These are phyloP conservation scores for Lepidochrysops patricia DNA, from an alignment of 2,888 invertebrate genomes.

Conservation along the genomic window DNA sequence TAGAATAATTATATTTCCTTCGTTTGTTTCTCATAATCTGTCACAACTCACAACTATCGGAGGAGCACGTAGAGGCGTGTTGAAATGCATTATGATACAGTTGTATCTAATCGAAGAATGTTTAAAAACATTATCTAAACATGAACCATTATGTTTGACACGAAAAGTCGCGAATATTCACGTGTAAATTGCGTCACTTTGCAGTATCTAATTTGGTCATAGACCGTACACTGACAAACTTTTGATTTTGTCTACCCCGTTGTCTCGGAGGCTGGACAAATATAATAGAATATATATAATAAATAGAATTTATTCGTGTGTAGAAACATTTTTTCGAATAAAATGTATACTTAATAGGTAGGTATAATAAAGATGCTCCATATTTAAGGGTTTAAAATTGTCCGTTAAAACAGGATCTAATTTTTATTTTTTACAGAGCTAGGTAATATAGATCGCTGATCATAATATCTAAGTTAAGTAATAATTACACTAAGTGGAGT, in stretches of 20 bases:
- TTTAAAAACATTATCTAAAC: background rate
- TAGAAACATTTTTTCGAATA: too few relatives aligned
- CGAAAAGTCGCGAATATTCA: background rate
- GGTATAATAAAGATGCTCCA: too few relatives aligned
- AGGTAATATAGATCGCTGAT: background rate
- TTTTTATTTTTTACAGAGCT: background rate
- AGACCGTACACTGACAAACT: too few relatives aligned
- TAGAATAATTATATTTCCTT: too few relatives aligned
- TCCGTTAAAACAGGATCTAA: too few relatives aligned
- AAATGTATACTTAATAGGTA: too few relatives aligned
- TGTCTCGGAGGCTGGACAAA: too few relatives aligned
- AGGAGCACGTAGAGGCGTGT: conserved; percentile 3
- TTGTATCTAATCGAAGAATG: background rate
- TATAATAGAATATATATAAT: too few relatives aligned
- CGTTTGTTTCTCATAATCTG: background rate
- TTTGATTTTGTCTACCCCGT: too few relatives aligned
- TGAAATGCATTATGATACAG: background rate
- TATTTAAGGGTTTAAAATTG: too few relatives aligned
- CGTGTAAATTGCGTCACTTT: background rate
- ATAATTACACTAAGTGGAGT: background rate
- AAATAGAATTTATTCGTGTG: too few relatives aligned
- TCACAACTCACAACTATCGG: background rate
- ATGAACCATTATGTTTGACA: background rate
- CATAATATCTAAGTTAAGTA: background rate
- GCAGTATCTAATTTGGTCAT: background rate